phyloP scores from a whole-genome alignment of 2,113 vertebrate genomes.

The Equus quagga region DNA sequence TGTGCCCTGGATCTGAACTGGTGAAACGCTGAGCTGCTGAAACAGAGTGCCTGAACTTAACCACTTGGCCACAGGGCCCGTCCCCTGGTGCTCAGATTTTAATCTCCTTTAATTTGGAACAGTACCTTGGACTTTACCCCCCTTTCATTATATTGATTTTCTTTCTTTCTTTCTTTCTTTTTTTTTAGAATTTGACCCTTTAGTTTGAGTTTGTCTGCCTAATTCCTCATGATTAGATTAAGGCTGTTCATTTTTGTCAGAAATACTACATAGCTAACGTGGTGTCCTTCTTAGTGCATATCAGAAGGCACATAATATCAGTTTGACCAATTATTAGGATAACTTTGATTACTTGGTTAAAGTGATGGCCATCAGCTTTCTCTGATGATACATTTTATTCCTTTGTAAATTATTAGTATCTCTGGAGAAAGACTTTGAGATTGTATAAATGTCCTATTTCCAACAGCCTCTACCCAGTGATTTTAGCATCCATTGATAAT shows the following conservation, averaged over 20 bases:
- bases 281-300: neutral
- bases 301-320: neutral
- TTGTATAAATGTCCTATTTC: neutral
- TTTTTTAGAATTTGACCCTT: neutral
- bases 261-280: neutral
- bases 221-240: neutral
- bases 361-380: neutral
- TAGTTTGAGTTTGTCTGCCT: neutral
- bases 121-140: neutral
- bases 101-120: neutral
- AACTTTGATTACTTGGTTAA: neutral
- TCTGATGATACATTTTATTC: neutral
- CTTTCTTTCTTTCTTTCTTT: no score
- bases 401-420: slow-evolving; percentile 28
- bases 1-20: no score
- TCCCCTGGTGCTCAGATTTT: neutral
- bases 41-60: no score
- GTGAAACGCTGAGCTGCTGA: no score
- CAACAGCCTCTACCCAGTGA: neutral
- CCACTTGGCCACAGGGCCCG: no score
- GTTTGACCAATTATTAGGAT: neutral
- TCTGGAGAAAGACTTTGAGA: neutral
- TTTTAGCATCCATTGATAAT: slow-evolving; percentile 3
- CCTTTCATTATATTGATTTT: neutral
- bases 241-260: neutral